A percentile compares a stretch with the other conserved stretches of the same genome.
Evolutionary conservation across 2,797 vertebrate genomes (phyloP).

Genomic region (Psittacula derbiana): DNA sequence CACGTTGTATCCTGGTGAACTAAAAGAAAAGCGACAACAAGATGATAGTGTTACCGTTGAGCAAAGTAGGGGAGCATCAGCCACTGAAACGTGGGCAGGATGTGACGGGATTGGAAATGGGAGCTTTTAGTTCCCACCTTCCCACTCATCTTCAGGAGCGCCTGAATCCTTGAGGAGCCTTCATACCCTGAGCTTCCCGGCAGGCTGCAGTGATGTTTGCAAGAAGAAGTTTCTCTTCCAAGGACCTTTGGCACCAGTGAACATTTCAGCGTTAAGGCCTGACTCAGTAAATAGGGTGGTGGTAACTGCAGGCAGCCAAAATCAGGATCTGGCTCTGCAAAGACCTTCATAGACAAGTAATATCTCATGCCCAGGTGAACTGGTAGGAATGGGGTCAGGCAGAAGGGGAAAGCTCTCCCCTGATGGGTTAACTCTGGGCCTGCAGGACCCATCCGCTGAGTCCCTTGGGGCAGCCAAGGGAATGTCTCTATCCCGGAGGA

Average conservation of each 20-base stretch:
- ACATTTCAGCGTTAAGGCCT: neutral
- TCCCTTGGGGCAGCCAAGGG: neutral
- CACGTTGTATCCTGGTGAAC: neutral
- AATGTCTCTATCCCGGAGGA: neutral
- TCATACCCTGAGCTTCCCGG: neutral
- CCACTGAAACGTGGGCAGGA: neutral
- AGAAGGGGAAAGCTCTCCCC: neutral
- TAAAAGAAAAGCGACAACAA: neutral
- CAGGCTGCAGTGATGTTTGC: neutral
- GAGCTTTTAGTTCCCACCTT: neutral
- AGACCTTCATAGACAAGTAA: neutral
- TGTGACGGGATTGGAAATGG: accelerated
- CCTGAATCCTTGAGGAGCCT: neutral
- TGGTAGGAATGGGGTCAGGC: neutral
- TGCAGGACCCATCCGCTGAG: neutral
- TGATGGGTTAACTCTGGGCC: neutral
- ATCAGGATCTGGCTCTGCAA: neutral
- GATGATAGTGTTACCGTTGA: neutral
- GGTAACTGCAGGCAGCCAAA: neutral
- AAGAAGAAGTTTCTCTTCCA: neutral
- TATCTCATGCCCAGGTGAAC: neutral
- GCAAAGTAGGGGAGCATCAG: neutral
- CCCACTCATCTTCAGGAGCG: neutral
- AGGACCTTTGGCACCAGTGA: neutral
- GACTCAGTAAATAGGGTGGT: neutral